A percentile compares a stretch with the other conserved stretches of the same genome.
phyloP scores from a whole-genome alignment of 2,888 invertebrate species.

The Heliothis peltigera region DNA sequence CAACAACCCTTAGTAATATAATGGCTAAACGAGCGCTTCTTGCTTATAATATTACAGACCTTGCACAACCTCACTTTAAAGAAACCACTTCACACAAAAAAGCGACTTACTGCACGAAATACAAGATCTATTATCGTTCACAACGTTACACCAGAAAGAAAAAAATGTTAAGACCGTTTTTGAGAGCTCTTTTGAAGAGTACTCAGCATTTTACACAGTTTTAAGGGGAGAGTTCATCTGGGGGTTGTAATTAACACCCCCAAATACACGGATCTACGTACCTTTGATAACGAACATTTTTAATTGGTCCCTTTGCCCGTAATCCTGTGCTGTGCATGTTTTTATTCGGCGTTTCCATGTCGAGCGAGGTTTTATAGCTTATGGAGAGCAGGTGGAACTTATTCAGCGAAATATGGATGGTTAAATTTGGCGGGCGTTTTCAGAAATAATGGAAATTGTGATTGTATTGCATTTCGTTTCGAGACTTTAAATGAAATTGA shows the following conservation, averaged over 20 bases:
- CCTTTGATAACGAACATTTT: constrained; percentile 54
- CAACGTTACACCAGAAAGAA: constrained; percentile 8
- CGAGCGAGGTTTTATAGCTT: constrained; percentile 30
- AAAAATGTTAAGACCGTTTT: constrained; percentile 33
- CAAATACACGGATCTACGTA: constrained; percentile 35
- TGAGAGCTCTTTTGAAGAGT: constrained; percentile 24
- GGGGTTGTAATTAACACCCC: constrained; percentile 57
- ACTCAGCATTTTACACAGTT: constrained; percentile 38
- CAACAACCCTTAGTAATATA: constrained; percentile 24
- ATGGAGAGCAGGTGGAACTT: constrained; percentile 21
- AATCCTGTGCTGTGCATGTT: constrained; percentile 39
- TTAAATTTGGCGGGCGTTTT: constrained; percentile 17
- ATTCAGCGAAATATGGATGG: constrained; percentile 17
- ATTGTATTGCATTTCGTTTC: neutral
- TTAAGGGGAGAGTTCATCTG: constrained; percentile 36
- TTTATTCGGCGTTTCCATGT: constrained; percentile 33
- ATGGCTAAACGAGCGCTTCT: constrained; percentile 12
- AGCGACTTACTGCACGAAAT: constrained; percentile 10
- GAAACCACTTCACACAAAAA: constrained; percentile 21
- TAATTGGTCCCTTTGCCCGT: constrained; percentile 48
- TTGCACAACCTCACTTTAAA: constrained; percentile 4
- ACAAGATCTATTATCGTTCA: constrained; percentile 29
- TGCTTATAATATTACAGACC: constrained; percentile 7
- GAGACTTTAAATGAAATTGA: neutral
- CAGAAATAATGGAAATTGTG: constrained; percentile 10